A percentile compares a stretch with the other conserved stretches of the same genome.
These are phyloP conservation scores for Drosophila nr. perissopoda DNA, from an alignment of 2,888 invertebrate species.

Conservation along the genomic window DNA sequence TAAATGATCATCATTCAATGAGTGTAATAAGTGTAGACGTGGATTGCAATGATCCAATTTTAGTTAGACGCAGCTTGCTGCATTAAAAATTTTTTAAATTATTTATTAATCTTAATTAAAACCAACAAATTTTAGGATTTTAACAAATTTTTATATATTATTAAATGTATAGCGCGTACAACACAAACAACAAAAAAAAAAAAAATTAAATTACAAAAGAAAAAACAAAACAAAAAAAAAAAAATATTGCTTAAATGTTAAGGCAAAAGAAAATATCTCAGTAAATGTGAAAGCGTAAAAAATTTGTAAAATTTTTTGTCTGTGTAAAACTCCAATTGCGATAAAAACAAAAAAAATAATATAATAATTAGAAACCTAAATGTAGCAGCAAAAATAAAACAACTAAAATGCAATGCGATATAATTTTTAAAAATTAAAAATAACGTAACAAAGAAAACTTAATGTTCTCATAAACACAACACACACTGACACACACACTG, in stretches of 20 bases:
- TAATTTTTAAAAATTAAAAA: slow-evolving; percentile 74
- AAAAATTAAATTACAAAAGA: slow-evolving; percentile 20
- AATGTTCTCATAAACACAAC: slow-evolving; percentile 62
- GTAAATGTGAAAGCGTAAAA: slow-evolving; percentile 81
- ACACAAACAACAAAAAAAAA: slow-evolving; percentile 56
- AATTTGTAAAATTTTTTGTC: slow-evolving; percentile 80
- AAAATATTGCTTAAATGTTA: slow-evolving; percentile 67
- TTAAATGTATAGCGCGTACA: slow-evolving; percentile 76
- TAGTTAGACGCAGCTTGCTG: slow-evolving; percentile 80
- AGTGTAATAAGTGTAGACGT: slow-evolving; percentile 19
- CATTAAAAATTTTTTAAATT: slow-evolving; percentile 77
- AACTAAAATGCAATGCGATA: slow-evolving; percentile 74
- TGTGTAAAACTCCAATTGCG: slow-evolving; percentile 75
- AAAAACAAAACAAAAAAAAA: slow-evolving; percentile 21
- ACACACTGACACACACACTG: slow-evolving; percentile 20
- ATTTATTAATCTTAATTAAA: slow-evolving; percentile 80
- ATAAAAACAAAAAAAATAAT: slow-evolving; percentile 47
- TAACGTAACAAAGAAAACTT: slow-evolving; percentile 64
- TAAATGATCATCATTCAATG: slow-evolving; percentile 7
- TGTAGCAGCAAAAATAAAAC: slow-evolving; percentile 52
- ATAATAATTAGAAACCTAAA: slow-evolving; percentile 45
- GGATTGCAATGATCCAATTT: slow-evolving; percentile 67
- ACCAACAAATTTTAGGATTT: slow-evolving; percentile 81
- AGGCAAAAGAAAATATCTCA: slow-evolving; percentile 75
- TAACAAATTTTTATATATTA: slow-evolving; percentile 80